A percentile compares a stretch with the other conserved stretches of the same genome.
These are phyloP conservation scores for Gnathonemus echidnorhynchus DNA, from an alignment of 2,113 vertebrate species.

Conservation along the genomic window DNA sequence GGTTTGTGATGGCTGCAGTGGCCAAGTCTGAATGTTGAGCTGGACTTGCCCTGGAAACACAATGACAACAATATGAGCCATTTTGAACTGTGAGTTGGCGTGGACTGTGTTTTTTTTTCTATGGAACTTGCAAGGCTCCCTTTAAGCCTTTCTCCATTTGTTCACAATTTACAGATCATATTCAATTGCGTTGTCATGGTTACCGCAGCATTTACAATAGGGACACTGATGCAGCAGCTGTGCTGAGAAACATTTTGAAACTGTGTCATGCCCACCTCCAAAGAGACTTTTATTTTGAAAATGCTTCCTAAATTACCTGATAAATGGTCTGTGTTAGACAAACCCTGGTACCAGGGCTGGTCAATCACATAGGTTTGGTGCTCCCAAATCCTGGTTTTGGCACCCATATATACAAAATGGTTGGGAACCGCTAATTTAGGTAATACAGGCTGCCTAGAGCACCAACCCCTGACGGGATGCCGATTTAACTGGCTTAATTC, in stretches of 20 bases:
- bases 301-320: not conserved
- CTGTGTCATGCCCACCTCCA: not conserved
- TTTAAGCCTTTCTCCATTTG: slow-evolving; percentile 4
- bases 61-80: not conserved
- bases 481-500: not conserved
- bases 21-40: not conserved
- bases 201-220: not conserved
- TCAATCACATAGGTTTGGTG: not conserved
- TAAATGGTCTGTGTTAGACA: not conserved
- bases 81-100: not conserved
- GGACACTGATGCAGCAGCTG: not conserved
- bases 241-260: not conserved
- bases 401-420: not conserved
- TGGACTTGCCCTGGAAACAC: not conserved
- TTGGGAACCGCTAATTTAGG: not conserved
- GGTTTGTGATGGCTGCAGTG: not conserved
- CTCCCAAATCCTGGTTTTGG: not conserved
- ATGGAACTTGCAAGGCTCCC: not conserved
- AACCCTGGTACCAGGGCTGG: not conserved
- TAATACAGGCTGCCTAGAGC: not conserved
- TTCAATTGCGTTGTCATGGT: slow-evolving; percentile 1
- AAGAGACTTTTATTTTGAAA: slow-evolving; percentile 3
- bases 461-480: not conserved
- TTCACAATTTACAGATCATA: slow-evolving; percentile 9
- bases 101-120: not conserved